Evolutionary conservation across 2,797 vertebrate species (phyloP), one percentile per base, ranked within the genome.

Genomic region (Lagodon rhomboides): DNA sequence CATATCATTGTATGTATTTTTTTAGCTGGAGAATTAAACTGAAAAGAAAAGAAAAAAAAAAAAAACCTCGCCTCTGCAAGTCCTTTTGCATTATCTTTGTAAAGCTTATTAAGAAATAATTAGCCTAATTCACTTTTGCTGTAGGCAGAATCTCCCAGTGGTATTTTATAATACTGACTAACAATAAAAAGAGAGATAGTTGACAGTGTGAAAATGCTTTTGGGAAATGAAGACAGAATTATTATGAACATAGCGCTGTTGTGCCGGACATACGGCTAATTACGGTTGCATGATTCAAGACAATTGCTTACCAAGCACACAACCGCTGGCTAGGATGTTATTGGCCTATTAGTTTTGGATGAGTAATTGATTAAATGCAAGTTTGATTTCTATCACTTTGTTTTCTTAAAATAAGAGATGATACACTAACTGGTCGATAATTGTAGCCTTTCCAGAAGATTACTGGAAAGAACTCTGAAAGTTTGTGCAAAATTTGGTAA

Each of bases 31-130:
- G 66, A 75, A 74, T 68, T 56, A 65, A 80, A 80, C 85, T 77
- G 73, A 34, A 34, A 34, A 34, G 7, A 1, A 84, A 90, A 89
- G 69, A 34, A 5, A 34, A 34, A 9, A 9, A 84, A 89, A 89
- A 85, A 25, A 12, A n/a, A 12, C 16, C 56, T 67, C n/a, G 41
- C 66, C 66, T 85, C 67, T 58, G 51, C 65, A 82, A 82, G 73
- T 22, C 73, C 56, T 47, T 47, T 79, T 79, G 58, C 76, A 75
- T 82, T 88, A 89, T 87, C 80, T 85, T 59, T 49, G 27, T 64
- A 81, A 88, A 90, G 87, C 87, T 88, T 86, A 91, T 93, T 90
- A 91, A 86, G 87, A 87, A 87, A 90, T 90, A 88, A 92, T 93
- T 94, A 90, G 85, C 87, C 86, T 89, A 79, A 88, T 90, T 91